Conservation (phyloP, 1,140 invertebrate genomes). For the Drosophila teissieri region DNA sequence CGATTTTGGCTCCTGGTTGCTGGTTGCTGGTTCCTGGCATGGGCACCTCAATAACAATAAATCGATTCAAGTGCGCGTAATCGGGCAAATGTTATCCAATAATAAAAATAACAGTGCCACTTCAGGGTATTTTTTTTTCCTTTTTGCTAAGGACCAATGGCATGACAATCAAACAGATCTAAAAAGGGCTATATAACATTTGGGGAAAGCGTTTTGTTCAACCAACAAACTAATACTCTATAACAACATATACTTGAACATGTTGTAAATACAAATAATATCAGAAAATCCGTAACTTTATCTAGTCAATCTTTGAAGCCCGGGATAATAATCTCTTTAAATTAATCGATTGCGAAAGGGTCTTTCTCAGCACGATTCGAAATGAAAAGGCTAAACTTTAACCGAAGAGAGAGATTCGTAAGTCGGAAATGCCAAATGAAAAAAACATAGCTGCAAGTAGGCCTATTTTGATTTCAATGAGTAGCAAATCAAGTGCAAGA, state of each 20-base stretch:
- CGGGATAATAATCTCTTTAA: background rate
- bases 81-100: conserved; percentile 76
- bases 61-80: conserved; percentile 79
- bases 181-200: background rate
- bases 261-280: background rate
- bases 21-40: conserved; percentile 4
- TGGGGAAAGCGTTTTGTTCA: background rate
- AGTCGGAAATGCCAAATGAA: background rate
- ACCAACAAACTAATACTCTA: conserved; percentile 16
- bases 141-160: background rate
- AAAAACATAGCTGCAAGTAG: background rate
- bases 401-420: background rate
- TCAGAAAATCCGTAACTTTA: background rate
- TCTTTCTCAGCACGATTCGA: background rate
- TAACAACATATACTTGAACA: background rate
- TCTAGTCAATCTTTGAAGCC: background rate
- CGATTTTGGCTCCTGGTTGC: background rate
- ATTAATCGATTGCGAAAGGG: background rate
- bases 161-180: conserved; percentile 40
- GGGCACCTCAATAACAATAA: conserved; percentile 73
- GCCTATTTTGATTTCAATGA: conserved; percentile 68
- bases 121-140: conserved; percentile 13
- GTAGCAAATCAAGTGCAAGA: conserved; percentile 76
- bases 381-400: background rate
- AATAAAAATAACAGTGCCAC: conserved; percentile 70